These are phyloP conservation scores for Tinea pellionella DNA, from an alignment of 2,888 invertebrate genomes.

Conservation along the genomic window DNA sequence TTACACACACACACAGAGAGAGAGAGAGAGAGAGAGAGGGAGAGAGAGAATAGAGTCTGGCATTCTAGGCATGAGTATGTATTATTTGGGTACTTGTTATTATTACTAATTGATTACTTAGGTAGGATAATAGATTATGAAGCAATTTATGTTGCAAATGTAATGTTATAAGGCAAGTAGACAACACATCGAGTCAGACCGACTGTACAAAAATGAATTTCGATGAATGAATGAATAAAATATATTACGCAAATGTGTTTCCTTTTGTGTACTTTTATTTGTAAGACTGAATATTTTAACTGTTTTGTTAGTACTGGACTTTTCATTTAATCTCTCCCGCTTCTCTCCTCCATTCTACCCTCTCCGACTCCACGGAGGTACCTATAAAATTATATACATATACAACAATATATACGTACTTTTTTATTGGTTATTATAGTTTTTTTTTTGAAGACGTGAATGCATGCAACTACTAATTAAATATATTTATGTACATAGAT, in stretches of 20 bases:
- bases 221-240: conserved; percentile 31
- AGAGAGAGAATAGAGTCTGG: no score
- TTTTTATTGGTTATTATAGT: conserved; percentile 27
- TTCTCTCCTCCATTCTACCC: conserved; percentile 1
- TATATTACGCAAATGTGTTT: conserved; percentile 41
- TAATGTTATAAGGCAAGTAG: no score
- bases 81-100: no score
- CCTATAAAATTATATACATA: conserved; percentile 55
- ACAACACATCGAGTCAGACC: conserved; percentile 15
- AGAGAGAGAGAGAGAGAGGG: no score
- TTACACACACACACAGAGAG: no score
- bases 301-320: conserved; percentile 28
- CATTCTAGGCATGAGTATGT: no score
- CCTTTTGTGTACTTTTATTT: conserved; percentile 33
- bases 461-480: no score
- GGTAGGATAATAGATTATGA: no score
- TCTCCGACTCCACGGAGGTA: conserved; percentile 17
- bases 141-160: no score
- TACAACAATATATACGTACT: conserved; percentile 40
- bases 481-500: neutral
- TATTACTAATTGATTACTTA: no score
- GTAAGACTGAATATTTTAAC: conserved; percentile 34
- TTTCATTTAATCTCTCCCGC: conserved; percentile 32
- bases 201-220: conserved; percentile 16
- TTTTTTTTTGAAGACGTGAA: conserved; percentile 22